A percentile compares a stretch with the other conserved stretches of the same genome.
These are phyloP conservation scores for Mungos mungo DNA, from an alignment of 2,113 vertebrate species.

Conservation along the genomic window DNA sequence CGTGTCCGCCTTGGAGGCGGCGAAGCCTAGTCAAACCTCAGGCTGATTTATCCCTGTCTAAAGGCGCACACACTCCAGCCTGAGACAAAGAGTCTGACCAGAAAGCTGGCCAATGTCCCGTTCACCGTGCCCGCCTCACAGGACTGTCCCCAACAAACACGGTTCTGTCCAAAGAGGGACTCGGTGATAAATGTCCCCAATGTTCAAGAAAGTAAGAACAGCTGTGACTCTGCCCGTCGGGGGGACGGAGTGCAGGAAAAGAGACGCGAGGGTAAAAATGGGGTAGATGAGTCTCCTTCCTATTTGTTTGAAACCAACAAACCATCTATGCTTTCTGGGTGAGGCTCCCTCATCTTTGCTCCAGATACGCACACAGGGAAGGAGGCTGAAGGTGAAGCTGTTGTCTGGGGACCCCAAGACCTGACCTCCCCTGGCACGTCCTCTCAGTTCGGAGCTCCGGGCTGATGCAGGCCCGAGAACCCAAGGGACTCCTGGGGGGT, in stretches of 20 bases:
- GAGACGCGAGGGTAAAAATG: accelerated
- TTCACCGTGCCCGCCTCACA: neutral
- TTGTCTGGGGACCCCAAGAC: neutral
- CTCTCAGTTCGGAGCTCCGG: neutral
- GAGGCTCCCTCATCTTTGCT: neutral
- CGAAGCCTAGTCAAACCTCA: neutral
- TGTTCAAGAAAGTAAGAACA: neutral
- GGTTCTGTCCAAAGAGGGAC: neutral
- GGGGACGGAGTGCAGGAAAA: neutral
- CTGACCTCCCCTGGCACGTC: accelerated
- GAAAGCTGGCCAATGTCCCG: neutral
- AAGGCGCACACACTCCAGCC: accelerated
- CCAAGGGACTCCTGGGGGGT: neutral
- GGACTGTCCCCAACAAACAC: neutral
- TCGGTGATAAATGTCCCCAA: neutral
- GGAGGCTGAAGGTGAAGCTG: neutral
- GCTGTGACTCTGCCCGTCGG: too few relatives aligned
- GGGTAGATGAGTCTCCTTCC: accelerated
- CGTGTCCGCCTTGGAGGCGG: neutral
- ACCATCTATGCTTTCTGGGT: neutral
- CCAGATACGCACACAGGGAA: neutral
- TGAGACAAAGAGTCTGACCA: neutral
- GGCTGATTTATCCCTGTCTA: neutral
- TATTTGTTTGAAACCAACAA: accelerated
- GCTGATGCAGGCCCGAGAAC: neutral